phyloP scores from a whole-genome alignment of 1,140 invertebrate genomes.

The Sweltsa coloradensis region DNA sequence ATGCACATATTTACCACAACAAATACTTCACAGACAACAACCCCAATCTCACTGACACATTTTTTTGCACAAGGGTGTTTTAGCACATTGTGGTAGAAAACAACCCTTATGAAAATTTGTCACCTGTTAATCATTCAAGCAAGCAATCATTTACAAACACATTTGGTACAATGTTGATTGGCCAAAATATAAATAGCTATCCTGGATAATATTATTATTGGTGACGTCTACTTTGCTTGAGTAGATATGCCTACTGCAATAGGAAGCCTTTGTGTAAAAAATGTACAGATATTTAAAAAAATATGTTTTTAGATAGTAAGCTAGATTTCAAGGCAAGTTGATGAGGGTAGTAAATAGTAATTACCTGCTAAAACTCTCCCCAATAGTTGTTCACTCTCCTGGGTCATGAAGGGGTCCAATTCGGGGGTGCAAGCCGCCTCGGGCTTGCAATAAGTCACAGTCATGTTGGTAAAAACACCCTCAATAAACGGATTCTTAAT shows the following conservation, averaged over 20 bases:
- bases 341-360: too few relatives aligned
- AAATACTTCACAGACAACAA: too few relatives aligned
- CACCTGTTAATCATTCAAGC: too few relatives aligned
- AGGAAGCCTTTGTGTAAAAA: not conserved
- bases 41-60: too few relatives aligned
- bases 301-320: not conserved
- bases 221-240: not conserved
- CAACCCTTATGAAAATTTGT: too few relatives aligned
- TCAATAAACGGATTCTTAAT: not conserved
- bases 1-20: too few relatives aligned
- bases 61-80: too few relatives aligned
- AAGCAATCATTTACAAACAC: too few relatives aligned
- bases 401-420: constrained; percentile 7
- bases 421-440: constrained; percentile 5
- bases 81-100: too few relatives aligned
- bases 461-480: constrained; percentile 2
- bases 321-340: too few relatives aligned
- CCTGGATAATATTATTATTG: not conserved
- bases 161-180: not conserved
- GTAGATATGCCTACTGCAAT: not conserved
- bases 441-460: constrained; percentile 7
- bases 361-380: constrained; percentile 11
- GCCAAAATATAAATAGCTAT: not conserved
- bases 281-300: not conserved
- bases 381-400: constrained; percentile 10